phyloP scores from a whole-genome alignment of 2,113 vertebrate species.

The Tachycineta bicolor region DNA sequence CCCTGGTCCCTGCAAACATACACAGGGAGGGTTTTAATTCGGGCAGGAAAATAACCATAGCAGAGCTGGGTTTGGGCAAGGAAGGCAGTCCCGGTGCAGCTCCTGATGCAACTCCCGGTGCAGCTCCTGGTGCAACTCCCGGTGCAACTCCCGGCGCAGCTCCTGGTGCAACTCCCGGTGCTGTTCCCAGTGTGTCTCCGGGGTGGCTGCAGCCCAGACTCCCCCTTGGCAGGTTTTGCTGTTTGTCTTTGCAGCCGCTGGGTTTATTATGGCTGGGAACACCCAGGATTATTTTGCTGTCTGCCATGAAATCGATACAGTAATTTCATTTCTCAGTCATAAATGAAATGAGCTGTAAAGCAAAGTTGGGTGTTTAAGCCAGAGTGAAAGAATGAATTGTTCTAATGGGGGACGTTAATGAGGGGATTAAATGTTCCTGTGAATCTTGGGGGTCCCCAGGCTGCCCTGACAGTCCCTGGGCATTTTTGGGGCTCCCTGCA shows the following conservation, averaged over 20 bases:
- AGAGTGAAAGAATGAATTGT: constrained; percentile 67
- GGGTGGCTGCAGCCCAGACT: neutral
- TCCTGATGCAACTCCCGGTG: neutral
- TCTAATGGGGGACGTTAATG: constrained; percentile 38
- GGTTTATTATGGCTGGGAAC: constrained; percentile 9
- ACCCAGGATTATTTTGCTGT: neutral
- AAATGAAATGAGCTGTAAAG: constrained; percentile 71
- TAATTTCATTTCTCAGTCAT: constrained; percentile 65
- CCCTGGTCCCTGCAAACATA: neutral
- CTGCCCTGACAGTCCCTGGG: neutral
- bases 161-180: neutral
- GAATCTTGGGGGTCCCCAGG: neutral
- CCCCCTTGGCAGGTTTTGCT: neutral
- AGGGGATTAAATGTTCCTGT: constrained; percentile 19
- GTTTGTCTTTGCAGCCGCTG: constrained; percentile 12
- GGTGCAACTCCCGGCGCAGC: neutral
- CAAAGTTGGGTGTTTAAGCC: constrained; percentile 31
- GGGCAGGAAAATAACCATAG: neutral
- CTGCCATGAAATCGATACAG: constrained; percentile 64
- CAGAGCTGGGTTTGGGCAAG: neutral
- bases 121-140: neutral
- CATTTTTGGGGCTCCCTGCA: neutral
- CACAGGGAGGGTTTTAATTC: neutral
- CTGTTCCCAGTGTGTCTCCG: neutral
- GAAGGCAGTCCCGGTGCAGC: neutral